Evolutionary conservation across 2,113 vertebrate species (phyloP), one percentile per base, ranked within the genome.

Genomic region (Burhinus bistriatus): DNA sequence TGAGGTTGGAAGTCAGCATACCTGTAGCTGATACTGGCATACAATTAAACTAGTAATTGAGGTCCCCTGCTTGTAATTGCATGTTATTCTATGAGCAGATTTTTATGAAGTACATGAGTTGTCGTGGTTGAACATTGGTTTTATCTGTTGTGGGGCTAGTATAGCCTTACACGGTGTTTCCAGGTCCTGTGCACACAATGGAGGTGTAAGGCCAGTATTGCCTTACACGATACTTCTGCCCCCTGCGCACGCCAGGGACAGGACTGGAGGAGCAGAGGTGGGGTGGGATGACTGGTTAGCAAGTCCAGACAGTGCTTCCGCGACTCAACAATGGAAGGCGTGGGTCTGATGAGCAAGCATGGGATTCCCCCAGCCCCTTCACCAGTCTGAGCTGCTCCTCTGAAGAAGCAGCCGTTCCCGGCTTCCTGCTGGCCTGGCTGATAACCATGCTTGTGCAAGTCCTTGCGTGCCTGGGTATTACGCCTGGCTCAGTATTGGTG

Each of bases 251-350:
- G 20, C 34, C 62, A 9, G 6, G 26, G n/a, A 38, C 23, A n/a
- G 58, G n/a, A 11, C 61, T 2, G 6, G 42, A 3, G 54, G 68
- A 64, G 68, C 62, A 59, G 71, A 72, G 26, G 32, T 69, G 44
- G 29, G 7, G 4, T 69, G 40, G 55, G 49, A 52, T 57, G 62
- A 17, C 1, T 4, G 51, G 23, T 70, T 62, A 36, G 51, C 34
- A 76, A 45, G 83, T 79, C 51, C 57, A 64, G 71, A 10, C 21
- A 26, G 9, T 3, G 38, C 49, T 68, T 84, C 64, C 1, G 3
- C 0, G 0, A 40, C 22, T 89, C 2, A 3, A 58, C 9, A 38
- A 11, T 40, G 57, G 38, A 51, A 72, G 77, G n/a, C 14, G 9
- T 64, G 57, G 12, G 9, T 71, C 40, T 2, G 9, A 15, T 30